Evolutionary conservation across 2,113 vertebrate genomes (phyloP).

Genomic region (Sterna hirundo): DNA sequence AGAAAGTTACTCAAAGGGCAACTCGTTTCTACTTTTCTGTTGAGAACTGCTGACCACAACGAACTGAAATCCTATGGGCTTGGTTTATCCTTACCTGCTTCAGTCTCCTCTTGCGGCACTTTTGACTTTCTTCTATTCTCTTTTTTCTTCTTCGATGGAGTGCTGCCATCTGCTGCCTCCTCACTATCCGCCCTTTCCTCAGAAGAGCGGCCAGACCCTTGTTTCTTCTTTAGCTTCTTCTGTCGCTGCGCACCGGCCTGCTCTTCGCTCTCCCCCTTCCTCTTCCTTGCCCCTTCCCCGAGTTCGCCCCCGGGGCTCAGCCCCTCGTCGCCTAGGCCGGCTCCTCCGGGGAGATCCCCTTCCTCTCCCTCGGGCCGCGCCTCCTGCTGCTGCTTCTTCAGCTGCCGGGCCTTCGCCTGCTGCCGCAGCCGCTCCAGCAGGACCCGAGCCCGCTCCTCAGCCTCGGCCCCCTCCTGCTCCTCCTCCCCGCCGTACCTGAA

Average conservation of each 20-base stretch:
- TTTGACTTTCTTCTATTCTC: neutral
- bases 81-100: neutral
- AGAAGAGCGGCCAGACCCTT: neutral
- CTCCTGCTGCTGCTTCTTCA: conserved; percentile 29
- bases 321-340: neutral
- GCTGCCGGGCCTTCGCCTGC: conserved; percentile 81
- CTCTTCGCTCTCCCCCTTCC: neutral
- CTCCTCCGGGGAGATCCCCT: neutral
- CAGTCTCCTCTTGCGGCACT: neutral
- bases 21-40: accelerated
- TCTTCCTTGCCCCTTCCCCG: neutral
- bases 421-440: conserved; percentile 83
- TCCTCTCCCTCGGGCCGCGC: neutral
- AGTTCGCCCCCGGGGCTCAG: neutral
- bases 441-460: conserved; percentile 64
- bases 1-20: neutral
- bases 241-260: accelerated
- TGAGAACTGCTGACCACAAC: neutral
- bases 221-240: neutral
- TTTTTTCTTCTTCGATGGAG: neutral
- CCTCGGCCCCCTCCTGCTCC: neutral
- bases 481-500: conserved; percentile 81
- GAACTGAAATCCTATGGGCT: neutral
- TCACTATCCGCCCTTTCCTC: neutral
- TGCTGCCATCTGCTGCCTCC: neutral